Base-by-base conservation (phyloP, 2,113 vertebrate species). In the Rhodinocichla rosea region DNA sequence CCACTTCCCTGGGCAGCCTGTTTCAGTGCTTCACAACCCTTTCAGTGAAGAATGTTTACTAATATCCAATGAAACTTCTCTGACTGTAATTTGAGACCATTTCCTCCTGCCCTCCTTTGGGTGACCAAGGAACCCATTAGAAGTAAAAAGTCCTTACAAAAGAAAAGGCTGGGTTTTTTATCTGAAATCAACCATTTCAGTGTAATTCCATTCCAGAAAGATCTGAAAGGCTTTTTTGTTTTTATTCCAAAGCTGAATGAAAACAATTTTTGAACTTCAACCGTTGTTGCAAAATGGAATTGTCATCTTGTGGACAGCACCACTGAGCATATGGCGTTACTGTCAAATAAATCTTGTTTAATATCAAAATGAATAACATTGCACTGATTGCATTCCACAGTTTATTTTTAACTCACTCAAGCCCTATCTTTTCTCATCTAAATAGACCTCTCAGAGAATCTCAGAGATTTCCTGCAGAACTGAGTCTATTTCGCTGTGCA, bases 221-320 rank as follows among this genome's bases (percentile, higher is more conserved):
- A 75, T 81, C 68, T 96, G 92, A 97, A 96, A 94, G 73, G 35
- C 56, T 71, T 90, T 97, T 93, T 94, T 96, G 92, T 93, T 95
- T 95, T 94, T 90, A 74, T 93, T 95, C 86, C 95, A 95, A 92
- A 94, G 68, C 80, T 2, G 0, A 97, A 93, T 81, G 64, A 97
- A 96, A 95, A 90, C 91, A 89, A 86, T 93, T 94, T 95, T 92
- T 94, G 90, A 94, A 95, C 89, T 95, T 88, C 88, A 89, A 77
- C 83, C 94, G 91, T 96, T 97, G 89, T 94, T 97, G 75, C 80
- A 94, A 94, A 96, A 87, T 76, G 87, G 65, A 95, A 95, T 94
- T 94, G 95, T 96, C 94, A 94, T 96, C 65, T 89, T 69, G 89
- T 89, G 94, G 94, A 96, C 89, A 92, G 94, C 92, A 91, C 94